Conservation (phyloP, 37 sponge, comb jelly and placozoan genomes). For the Amphimedon queenslandica region DNA sequence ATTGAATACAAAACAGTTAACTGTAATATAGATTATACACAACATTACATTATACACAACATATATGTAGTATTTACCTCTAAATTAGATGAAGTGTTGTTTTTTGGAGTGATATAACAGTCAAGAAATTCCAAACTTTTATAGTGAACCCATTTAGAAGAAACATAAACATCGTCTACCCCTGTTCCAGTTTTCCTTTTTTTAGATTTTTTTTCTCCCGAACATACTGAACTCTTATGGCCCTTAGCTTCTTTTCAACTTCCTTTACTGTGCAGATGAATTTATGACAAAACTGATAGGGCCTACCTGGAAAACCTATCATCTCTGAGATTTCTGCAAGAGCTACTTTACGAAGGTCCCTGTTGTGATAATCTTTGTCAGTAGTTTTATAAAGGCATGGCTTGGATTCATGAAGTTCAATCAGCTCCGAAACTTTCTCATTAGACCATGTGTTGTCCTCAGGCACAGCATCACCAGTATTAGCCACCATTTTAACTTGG, state of each 20-base stretch:
- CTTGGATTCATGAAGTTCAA: not conserved
- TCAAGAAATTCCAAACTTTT: not conserved
- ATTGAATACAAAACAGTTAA: not conserved
- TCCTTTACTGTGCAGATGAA: not conserved
- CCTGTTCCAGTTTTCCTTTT: not conserved
- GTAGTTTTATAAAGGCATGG: constrained; percentile 3
- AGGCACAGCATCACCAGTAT: too few relatives aligned
- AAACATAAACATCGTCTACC: not conserved
- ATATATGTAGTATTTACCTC: not conserved
- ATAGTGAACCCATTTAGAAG: not conserved
- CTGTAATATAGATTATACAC: not conserved
- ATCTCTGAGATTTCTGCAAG: not conserved
- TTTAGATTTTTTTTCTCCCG: not conserved
- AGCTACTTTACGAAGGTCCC: not conserved
- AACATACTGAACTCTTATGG: not conserved
- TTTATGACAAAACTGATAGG: not conserved
- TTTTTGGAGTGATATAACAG: not conserved
- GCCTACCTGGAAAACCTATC: not conserved
- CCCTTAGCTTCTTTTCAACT: not conserved
- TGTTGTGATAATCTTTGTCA: not conserved
- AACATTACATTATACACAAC: not conserved
- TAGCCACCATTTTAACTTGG: not conserved
- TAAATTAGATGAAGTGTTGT: not conserved
- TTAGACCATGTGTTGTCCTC: constrained; percentile 2
- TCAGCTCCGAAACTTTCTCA: not conserved